Base-by-base conservation (phyloP, 2,113 vertebrate species). In the Rhea pennata region DNA sequence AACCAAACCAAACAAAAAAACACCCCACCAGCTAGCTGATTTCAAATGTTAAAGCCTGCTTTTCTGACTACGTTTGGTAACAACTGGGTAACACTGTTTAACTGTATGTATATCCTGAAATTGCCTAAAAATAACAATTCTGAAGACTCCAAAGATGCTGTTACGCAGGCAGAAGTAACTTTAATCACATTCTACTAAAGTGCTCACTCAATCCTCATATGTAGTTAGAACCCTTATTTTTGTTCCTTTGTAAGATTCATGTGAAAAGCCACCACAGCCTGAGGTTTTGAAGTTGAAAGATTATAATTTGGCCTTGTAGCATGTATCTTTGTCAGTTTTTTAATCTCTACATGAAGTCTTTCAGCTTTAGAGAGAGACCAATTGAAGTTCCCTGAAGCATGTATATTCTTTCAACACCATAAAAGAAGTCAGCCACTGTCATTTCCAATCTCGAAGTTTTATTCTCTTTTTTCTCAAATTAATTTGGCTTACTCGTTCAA, bases 281-380 rank as follows among this genome's bases (percentile, higher is more conserved):
- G 78, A 92, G 93, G 97, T 97, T 97, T 93, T 87, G 90, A 98
- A 98, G 84, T 95, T 95, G 89, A 96, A 96, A 97, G 92, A 97
- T 96, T 92, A 90, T 96, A 93, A 96, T 96, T 96, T 96, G 88
- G 88, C 94, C 92, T 96, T 95, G 85, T 93, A 94, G 97, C 96
- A 90, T 88, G 51, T 95, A 96, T 90, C 84, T 97, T 94, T 97
- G 94, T 97, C 78, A 97, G 90, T 80, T 95, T 97, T 97, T 95
- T 96, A 97, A 97, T 97, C 91, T 96, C 79, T 95, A 77, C 96
- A 74, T 95, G 95, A 97, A 62, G 54, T 92, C 90, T 39, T 84
- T 72, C 85, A 89, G 78, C 74, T 95, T 96, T 95, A 92, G 82
- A 90, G 79, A 87, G 66, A 96, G 82, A 83, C 64, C 56, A 89